These are phyloP conservation scores for Xenopus tropicalis DNA, from an alignment of 2,113 vertebrate species.

Conservation along the genomic window UCB_Xtro_10.0 CM004446.2:85235501-85236000, in stretches of 20 bases:
- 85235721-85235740: conserved; percentile 22
- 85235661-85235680: conserved; percentile 16
- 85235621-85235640: neutral
- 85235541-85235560: too few species aligned
- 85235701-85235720: conserved; percentile 8
- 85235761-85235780: conserved; percentile 10
- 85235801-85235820: conserved; percentile 27
- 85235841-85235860: conserved; percentile 32
- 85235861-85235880: conserved; percentile 30
- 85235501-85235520: too few species aligned
- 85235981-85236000: too few species aligned
- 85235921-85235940: too few species aligned
- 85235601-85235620: too few species aligned
- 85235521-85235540: too few species aligned
- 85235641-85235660: neutral
- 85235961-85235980: too few species aligned
- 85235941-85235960: neutral
- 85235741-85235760: neutral
- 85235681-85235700: conserved; percentile 1
- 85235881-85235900: conserved; percentile 20
- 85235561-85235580: too few species aligned
- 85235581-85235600: too few species aligned
- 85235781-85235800: conserved; percentile 26
- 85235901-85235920: conserved; percentile 6
- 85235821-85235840: conserved; percentile 35